These are phyloP conservation scores for Nomada fabriciana DNA, from an alignment of 2,888 invertebrate genomes.

Conservation along the genomic window DNA sequence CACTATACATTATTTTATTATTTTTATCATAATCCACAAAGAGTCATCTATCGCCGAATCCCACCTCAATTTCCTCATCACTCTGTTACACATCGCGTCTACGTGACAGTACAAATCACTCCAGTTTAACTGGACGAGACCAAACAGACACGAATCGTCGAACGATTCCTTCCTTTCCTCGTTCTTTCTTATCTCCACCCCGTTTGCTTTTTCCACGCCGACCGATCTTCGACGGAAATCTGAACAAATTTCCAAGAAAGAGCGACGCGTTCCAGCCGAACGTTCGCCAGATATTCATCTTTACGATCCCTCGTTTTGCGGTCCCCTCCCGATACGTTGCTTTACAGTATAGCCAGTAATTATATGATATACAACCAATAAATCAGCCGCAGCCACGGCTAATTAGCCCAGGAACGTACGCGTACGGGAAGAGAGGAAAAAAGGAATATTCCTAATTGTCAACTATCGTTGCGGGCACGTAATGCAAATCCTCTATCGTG, in stretches of 20 bases:
- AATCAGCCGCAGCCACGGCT: conserved; percentile 20
- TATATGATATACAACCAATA: conserved; percentile 15
- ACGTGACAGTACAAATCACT: background rate
- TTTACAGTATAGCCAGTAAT: conserved; percentile 4
- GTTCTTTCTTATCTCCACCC: background rate
- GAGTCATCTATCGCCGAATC: no score
- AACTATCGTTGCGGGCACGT: background rate
- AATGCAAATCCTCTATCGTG: conserved; percentile 7
- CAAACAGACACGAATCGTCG: background rate
- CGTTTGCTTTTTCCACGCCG: background rate
- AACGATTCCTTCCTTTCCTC: background rate
- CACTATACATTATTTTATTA: no score
- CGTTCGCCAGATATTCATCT: conserved; percentile 23
- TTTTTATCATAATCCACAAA: no score
- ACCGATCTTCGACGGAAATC: conserved; percentile 18
- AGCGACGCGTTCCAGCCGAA: background rate
- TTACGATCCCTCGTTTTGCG: conserved; percentile 16
- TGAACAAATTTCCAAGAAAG: conserved; percentile 41
- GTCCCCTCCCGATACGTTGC: background rate
- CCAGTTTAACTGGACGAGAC: conserved; percentile 1
- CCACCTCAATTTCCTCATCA: no score
- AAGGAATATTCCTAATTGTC: conserved; percentile 26
- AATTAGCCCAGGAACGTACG: conserved; percentile 15
- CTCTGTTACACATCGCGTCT: background rate
- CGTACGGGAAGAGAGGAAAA: no score